These are phyloP conservation scores for Cichlasoma orientale DNA, from an alignment of 2,797 vertebrate species.

Conservation along the genomic window DNA sequence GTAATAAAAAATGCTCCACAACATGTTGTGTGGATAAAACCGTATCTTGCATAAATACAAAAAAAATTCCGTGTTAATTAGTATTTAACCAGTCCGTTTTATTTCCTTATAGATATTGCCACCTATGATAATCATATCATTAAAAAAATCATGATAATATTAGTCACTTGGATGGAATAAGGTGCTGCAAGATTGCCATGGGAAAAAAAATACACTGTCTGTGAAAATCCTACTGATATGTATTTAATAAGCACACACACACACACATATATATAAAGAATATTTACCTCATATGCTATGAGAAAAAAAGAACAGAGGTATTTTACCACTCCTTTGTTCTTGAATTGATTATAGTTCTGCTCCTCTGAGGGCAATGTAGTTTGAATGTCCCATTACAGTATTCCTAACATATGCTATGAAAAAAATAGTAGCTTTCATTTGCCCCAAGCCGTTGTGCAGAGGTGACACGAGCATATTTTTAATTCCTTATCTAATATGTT, in stretches of 20 bases:
- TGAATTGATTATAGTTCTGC: background rate
- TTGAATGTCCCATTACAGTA: background rate
- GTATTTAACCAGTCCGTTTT: background rate
- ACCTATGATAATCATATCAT: background rate
- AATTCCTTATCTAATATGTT: constrained; percentile 28
- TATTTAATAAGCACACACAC: background rate
- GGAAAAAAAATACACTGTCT: background rate
- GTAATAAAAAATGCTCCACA: background rate
- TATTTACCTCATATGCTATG: background rate
- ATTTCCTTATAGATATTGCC: background rate
- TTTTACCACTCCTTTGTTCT: background rate
- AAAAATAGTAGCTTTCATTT: background rate
- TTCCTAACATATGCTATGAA: background rate
- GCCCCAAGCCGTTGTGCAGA: background rate
- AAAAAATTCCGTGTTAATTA: background rate
- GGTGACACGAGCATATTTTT: constrained; percentile 10
- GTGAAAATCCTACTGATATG: background rate
- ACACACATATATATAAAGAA: background rate
- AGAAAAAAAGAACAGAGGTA: background rate
- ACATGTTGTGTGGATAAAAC: background rate
- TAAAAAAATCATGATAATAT: background rate
- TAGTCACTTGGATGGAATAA: background rate
- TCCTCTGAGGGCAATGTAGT: constrained; percentile 2
- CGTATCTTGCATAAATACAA: background rate
- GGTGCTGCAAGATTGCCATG: background rate